A percentile compares a stretch with the other conserved stretches of the same genome.
phyloP scores from a whole-genome alignment of 1,140 invertebrate species.

The Dysdera silvatica region DNA sequence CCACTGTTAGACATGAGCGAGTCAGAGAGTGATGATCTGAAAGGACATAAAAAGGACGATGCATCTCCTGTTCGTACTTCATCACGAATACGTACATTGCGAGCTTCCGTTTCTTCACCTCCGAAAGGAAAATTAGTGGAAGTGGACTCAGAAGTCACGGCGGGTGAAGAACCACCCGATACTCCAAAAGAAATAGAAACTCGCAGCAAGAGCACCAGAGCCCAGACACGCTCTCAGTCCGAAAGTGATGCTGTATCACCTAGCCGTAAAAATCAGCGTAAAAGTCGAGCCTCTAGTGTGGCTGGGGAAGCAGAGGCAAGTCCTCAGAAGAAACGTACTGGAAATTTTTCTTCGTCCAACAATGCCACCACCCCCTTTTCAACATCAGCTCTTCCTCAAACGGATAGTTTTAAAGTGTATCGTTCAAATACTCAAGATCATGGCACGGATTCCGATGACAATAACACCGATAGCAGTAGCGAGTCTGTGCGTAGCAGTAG shows the following conservation, averaged over 20 bases:
- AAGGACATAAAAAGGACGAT: too few species aligned
- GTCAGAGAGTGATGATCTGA: too few species aligned
- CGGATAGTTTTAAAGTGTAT: constrained; percentile 55
- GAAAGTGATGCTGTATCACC: constrained; percentile 24
- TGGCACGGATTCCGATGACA: constrained; percentile 25
- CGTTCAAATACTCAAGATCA: constrained; percentile 40
- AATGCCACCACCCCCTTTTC: constrained; percentile 10
- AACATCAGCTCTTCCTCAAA: constrained; percentile 29
- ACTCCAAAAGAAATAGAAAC: constrained; percentile 18
- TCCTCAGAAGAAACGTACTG: constrained; percentile 5
- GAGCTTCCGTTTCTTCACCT: too few species aligned
- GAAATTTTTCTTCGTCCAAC: not conserved
- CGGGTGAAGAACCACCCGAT: too few species aligned
- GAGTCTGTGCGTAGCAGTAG: not conserved
- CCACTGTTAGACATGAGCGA: not conserved
- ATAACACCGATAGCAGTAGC: constrained; percentile 26
- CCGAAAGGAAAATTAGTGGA: too few species aligned
- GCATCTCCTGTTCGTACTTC: too few species aligned
- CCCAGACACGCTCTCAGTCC: constrained; percentile 25
- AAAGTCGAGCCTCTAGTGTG: constrained; percentile 26
- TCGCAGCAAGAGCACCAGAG: constrained; percentile 22
- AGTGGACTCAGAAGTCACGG: too few species aligned
- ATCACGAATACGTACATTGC: too few species aligned
- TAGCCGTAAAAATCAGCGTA: constrained; percentile 15
- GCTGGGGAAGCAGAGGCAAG: constrained; percentile 7